These are phyloP conservation scores for Andrena haemorrhoa DNA, from an alignment of 2,888 invertebrate species.

Conservation along the genomic window DNA sequence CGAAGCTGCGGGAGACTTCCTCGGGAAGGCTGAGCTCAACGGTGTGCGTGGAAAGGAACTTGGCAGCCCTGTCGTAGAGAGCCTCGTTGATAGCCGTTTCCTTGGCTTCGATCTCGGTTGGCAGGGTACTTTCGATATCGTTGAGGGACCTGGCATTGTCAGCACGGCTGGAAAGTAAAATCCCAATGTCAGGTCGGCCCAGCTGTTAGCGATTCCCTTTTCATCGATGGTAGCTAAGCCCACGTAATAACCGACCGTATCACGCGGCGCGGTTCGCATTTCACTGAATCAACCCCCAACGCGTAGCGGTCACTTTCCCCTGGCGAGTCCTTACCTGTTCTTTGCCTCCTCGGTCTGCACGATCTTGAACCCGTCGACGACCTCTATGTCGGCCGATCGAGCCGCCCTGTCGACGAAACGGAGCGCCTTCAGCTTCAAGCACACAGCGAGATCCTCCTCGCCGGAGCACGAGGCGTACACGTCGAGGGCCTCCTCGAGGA, in stretches of 20 bases:
- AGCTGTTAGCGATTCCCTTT: not conserved
- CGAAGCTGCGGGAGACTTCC: constrained; percentile 91
- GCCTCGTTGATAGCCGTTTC: constrained; percentile 91
- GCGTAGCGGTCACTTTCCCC: constrained; percentile 15
- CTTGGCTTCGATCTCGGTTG: constrained; percentile 90
- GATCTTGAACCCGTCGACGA: constrained; percentile 85
- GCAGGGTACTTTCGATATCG: constrained; percentile 87
- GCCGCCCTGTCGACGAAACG: constrained; percentile 91
- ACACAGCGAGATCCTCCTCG: constrained; percentile 89
- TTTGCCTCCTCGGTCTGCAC: constrained; percentile 85
- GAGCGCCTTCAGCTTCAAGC: constrained; percentile 92
- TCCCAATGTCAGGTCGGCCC: not conserved
- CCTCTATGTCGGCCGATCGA: constrained; percentile 86
- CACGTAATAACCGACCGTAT: not conserved
- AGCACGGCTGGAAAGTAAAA: constrained; percentile 79
- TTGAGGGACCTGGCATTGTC: constrained; percentile 87
- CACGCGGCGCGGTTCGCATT: not conserved
- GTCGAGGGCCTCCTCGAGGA: constrained; percentile 81
- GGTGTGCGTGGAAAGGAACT: constrained; percentile 92
- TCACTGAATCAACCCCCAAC: not conserved
- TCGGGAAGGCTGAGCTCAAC: constrained; percentile 93
- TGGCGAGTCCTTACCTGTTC: constrained; percentile 77
- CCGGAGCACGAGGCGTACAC: constrained; percentile 87
- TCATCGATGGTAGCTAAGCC: not conserved
- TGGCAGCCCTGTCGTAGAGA: constrained; percentile 90